Conservation (phyloP, 1,140 invertebrate genomes). For the Saccostrea cuccullata region DNA sequence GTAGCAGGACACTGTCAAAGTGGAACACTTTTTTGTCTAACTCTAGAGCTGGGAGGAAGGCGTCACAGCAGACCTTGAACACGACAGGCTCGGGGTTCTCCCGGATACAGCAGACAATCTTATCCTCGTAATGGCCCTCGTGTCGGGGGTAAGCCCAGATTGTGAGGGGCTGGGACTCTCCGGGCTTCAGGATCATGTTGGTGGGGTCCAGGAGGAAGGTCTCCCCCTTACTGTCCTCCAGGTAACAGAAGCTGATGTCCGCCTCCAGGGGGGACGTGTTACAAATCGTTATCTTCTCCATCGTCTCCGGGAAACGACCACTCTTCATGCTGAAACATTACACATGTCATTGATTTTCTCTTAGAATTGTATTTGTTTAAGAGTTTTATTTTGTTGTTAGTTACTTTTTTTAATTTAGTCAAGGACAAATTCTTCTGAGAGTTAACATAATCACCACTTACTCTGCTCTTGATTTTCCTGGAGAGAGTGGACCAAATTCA, state of each 20-base stretch:
- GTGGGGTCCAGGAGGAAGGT: slow-evolving; percentile 78
- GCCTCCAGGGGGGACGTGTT: slow-evolving; percentile 78
- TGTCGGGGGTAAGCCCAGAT: slow-evolving; percentile 78
- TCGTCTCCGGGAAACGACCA: slow-evolving; percentile 77
- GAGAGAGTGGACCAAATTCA: slow-evolving; percentile 79
- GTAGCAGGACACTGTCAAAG: slow-evolving; percentile 78
- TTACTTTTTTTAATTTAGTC: not conserved
- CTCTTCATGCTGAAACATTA: slow-evolving; percentile 72
- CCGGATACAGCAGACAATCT: slow-evolving; percentile 77
- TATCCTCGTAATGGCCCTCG: slow-evolving; percentile 74
- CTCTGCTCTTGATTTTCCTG: slow-evolving; percentile 76
- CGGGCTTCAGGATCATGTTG: slow-evolving; percentile 75
- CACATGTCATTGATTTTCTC: slow-evolving; percentile 19
- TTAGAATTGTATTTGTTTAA: not conserved
- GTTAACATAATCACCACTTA: slow-evolving; percentile 54
- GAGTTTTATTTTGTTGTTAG: too few relatives aligned
- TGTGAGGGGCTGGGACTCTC: slow-evolving; percentile 70
- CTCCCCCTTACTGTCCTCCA: slow-evolving; percentile 78
- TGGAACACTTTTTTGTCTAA: slow-evolving; percentile 77
- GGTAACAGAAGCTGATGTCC: slow-evolving; percentile 78
- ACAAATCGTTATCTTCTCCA: slow-evolving; percentile 75
- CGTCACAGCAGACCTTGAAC: slow-evolving; percentile 77
- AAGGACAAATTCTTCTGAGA: not conserved
- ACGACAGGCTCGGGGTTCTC: slow-evolving; percentile 79
- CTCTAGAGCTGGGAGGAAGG: slow-evolving; percentile 76